These are phyloP conservation scores for Cynopterus brachyotis DNA, from an alignment of 2,113 vertebrate species.

Conservation along the genomic window DNA sequence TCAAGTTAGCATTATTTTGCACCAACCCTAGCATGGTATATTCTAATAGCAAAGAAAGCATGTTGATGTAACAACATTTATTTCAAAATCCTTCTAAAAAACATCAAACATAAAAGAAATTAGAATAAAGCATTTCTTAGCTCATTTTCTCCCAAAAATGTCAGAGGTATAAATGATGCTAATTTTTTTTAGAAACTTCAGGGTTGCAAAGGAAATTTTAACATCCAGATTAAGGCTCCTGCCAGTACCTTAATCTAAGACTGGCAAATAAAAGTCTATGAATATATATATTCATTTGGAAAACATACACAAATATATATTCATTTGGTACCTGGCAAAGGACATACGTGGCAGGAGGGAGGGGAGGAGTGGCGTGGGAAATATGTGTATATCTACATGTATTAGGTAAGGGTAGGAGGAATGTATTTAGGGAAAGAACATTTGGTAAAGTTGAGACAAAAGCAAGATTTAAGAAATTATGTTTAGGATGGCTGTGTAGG, in stretches of 20 bases:
- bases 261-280: neutral
- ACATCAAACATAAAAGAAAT: neutral
- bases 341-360: too few relatives aligned
- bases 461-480: neutral
- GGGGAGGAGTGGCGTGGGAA: too few relatives aligned
- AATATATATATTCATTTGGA: neutral
- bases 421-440: neutral
- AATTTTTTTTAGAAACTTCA: neutral
- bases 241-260: neutral
- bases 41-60: conserved; percentile 21
- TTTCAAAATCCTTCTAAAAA: conserved; percentile 37
- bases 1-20: neutral
- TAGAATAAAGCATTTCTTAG: conserved; percentile 39
- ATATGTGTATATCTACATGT: neutral
- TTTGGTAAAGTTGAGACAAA: neutral
- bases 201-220: neutral
- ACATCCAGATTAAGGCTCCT: neutral
- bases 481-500: neutral
- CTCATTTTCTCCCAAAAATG: neutral
- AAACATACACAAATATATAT: neutral
- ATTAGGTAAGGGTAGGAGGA: neutral
- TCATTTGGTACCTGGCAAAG: neutral
- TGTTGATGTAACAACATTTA: neutral
- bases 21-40: neutral
- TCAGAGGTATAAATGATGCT: neutral